A percentile compares a stretch with the other conserved stretches of the same genome.
Evolutionary conservation across 2,113 vertebrate genomes (phyloP).

Genomic region (Heterocephalus glaber): DNA sequence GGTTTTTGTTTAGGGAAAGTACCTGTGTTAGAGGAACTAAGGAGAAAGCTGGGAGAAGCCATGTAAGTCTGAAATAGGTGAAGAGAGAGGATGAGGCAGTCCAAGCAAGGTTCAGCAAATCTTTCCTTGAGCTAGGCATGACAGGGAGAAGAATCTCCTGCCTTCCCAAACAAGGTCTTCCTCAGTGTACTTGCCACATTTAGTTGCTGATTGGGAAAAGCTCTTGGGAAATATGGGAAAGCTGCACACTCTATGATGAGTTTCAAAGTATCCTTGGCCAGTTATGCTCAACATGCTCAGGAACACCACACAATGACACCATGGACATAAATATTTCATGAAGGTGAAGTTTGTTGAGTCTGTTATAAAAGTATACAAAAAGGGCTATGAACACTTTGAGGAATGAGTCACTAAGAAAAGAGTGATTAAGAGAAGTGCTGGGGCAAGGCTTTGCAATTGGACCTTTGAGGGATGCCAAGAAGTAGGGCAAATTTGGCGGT

Average conservation of each 20-base stretch:
- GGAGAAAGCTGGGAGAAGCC: not conserved
- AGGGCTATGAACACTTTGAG: not conserved
- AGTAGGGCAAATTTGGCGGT: not conserved
- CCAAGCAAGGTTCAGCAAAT: not conserved
- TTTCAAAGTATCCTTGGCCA: not conserved
- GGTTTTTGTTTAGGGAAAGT: not conserved
- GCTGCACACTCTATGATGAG: not conserved
- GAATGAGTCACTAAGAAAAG: not conserved
- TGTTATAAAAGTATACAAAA: not conserved
- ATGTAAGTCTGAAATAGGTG: not conserved
- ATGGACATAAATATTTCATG: not conserved
- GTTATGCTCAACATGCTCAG: not conserved
- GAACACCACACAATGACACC: not conserved
- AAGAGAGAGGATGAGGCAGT: not conserved
- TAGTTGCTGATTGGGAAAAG: not conserved
- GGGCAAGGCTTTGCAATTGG: not conserved
- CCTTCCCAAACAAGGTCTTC: not conserved
- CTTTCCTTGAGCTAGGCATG: not conserved
- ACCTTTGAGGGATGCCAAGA: not conserved
- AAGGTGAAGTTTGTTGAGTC: not conserved
- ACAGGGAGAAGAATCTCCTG: not conserved
- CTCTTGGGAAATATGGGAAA: not conserved
- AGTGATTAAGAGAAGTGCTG: not conserved
- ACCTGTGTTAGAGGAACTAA: not conserved
- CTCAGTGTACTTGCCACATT: not conserved